Evolutionary conservation across 2,797 vertebrate genomes (phyloP).

Genomic region (Percopsis omiscomaycus): DNA sequence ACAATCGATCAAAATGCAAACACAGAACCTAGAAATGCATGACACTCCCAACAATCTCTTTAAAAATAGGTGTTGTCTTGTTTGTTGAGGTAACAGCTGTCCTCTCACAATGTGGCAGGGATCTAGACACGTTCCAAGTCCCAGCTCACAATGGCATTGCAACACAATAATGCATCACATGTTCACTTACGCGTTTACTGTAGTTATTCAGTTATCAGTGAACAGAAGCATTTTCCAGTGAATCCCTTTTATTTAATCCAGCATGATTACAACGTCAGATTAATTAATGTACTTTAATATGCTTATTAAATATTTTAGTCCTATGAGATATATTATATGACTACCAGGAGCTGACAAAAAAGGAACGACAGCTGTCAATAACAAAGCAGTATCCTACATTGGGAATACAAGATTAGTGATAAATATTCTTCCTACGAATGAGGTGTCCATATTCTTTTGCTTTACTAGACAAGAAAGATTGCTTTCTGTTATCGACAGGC

Average conservation of each 20-base stretch:
- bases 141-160: conserved; percentile 39
- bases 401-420: conserved; percentile 37
- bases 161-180: conserved; percentile 9
- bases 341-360: conserved; percentile 7
- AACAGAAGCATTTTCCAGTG: conserved; percentile 64
- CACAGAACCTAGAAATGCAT: conserved; percentile 54
- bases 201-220: conserved; percentile 39
- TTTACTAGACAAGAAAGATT: neutral
- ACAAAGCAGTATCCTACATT: conserved; percentile 35
- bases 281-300: conserved; percentile 29
- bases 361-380: conserved; percentile 25
- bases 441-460: conserved; percentile 26
- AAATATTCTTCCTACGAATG: conserved; percentile 44
- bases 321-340: conserved; percentile 25
- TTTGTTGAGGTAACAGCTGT: conserved; percentile 55
- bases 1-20: conserved; percentile 54
- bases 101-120: conserved; percentile 30
- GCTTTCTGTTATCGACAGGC: too few species aligned
- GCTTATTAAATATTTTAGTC: conserved; percentile 32
- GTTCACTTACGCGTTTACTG: conserved; percentile 35
- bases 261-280: conserved; percentile 23
- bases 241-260: conserved; percentile 55
- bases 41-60: conserved; percentile 62
- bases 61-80: conserved; percentile 33
- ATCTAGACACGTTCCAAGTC: conserved; percentile 25